Conservation (phyloP, 2,888 invertebrate species). For the Spisula solida region DNA sequence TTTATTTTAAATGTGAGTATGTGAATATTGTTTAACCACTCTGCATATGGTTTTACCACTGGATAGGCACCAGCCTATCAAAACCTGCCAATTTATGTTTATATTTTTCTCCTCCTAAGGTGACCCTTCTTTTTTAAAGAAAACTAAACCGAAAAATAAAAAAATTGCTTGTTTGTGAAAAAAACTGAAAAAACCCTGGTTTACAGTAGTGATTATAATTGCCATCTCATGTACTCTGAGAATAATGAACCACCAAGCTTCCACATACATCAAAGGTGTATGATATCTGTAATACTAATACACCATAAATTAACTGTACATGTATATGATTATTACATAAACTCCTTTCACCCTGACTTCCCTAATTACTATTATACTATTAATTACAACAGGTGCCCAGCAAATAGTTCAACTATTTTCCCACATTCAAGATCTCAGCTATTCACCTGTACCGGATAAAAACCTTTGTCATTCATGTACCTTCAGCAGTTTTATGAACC, state of each 20-base stretch:
- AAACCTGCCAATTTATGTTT: too few species aligned
- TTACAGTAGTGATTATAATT: too few species aligned
- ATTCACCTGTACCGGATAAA: constrained; percentile 23
- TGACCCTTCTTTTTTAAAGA: too few species aligned
- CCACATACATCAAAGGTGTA: neutral
- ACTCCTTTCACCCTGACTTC: neutral
- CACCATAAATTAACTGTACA: constrained; percentile 25
- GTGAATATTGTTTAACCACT: too few species aligned
- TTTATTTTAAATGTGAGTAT: too few species aligned
- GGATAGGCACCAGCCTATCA: too few species aligned
- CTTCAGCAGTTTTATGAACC: constrained; percentile 21
- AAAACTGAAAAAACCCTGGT: too few species aligned
- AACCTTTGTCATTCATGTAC: constrained; percentile 28
- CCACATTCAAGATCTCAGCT: neutral
- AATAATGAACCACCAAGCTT: neutral
- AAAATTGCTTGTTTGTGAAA: too few species aligned
- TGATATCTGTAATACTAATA: neutral
- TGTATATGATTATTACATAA: constrained; percentile 20
- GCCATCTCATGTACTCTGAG: too few species aligned
- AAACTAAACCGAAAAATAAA: too few species aligned
- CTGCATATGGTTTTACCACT: too few species aligned
- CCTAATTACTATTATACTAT: constrained; percentile 16
- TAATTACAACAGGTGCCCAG: constrained; percentile 30
- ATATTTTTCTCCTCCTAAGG: too few species aligned
- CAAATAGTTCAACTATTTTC: neutral